Evolutionary conservation across 23 tunicate species (phyloP).

Genomic region (Botrylloides violaceus): DNA sequence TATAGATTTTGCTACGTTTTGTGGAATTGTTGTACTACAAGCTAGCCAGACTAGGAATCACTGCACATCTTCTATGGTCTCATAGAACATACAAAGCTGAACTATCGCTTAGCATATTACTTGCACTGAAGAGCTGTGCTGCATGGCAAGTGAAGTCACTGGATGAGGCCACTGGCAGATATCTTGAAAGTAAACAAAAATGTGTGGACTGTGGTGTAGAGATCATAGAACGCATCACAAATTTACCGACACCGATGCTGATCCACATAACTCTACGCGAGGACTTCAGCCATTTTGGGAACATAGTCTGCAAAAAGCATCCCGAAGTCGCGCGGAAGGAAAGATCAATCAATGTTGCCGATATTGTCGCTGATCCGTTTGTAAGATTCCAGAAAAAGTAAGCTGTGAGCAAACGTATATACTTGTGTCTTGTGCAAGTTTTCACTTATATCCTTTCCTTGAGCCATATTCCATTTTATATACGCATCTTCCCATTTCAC

Average conservation of each 20-base stretch:
- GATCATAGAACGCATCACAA: slow-evolving; percentile 86
- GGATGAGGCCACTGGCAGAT: no score
- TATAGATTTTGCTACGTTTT: no score
- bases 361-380: slow-evolving; percentile 48
- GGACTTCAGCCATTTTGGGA: slow-evolving; percentile 75
- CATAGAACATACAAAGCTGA: slow-evolving; percentile 73
- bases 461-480: no score
- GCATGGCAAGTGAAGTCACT: slow-evolving; percentile 67
- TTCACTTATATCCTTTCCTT: no score
- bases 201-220: no score
- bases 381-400: slow-evolving; percentile 64
- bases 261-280: slow-evolving; percentile 65
- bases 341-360: slow-evolving; percentile 32
- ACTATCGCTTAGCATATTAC: slow-evolving; percentile 44
- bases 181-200: no score
- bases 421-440: no score
- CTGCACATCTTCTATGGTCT: slow-evolving; percentile 70
- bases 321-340: slow-evolving; percentile 70
- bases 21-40: no score
- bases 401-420: no score
- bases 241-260: slow-evolving; percentile 70
- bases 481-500: no score
- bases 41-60: slow-evolving; percentile 58
- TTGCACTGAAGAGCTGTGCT: slow-evolving; percentile 27
- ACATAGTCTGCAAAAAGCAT: slow-evolving; percentile 66